Conservation (phyloP, 2,113 vertebrate species). For the Mus pahari region DNA sequence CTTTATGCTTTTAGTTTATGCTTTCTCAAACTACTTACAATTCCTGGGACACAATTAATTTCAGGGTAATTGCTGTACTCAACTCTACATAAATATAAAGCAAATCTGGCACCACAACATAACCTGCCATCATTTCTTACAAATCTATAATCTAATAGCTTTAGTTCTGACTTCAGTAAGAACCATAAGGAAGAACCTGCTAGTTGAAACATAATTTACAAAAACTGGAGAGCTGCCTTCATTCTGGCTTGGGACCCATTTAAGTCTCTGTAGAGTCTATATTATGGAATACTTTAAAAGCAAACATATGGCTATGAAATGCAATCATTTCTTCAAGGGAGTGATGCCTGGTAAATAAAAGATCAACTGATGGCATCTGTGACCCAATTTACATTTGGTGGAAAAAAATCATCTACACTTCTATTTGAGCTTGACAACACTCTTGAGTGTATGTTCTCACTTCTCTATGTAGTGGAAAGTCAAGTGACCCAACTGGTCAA, state of each 20-base stretch:
- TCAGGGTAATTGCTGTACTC: background rate
- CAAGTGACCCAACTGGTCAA: background rate
- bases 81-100: background rate
- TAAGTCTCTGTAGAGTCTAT: background rate
- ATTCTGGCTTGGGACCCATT: background rate
- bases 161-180: background rate
- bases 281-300: background rate
- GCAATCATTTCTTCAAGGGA: background rate
- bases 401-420: slow-evolving; percentile 52
- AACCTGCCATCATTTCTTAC: background rate
- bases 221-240: background rate
- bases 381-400: background rate
- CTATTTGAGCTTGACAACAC: background rate
- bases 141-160: background rate
- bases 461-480: background rate
- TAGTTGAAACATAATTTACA: background rate
- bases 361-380: background rate
- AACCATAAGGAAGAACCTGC: background rate
- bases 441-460: too few relatives aligned
- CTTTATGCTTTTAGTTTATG: background rate
- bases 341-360: background rate
- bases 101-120: background rate
- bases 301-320: background rate
- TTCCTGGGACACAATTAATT: background rate
- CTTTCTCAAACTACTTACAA: background rate